Conservation (phyloP, 2,113 vertebrate species). For the Ophiodon elongatus region DNA sequence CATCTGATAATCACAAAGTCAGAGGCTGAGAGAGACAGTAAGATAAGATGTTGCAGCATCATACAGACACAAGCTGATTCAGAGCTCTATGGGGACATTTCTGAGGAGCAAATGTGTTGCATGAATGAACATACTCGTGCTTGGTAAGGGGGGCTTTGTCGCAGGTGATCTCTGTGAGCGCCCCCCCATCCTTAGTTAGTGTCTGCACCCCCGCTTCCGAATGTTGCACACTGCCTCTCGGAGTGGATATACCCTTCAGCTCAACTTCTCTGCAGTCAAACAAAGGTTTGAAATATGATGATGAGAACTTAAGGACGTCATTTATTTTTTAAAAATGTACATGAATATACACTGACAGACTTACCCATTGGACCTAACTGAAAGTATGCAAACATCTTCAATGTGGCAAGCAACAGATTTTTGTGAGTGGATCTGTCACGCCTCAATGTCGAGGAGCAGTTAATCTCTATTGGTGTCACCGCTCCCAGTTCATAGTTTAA, state of each 20-base stretch:
- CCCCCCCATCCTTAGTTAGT: slow-evolving; percentile 44
- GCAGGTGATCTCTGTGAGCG: slow-evolving; percentile 77
- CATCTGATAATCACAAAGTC: slow-evolving; percentile 27
- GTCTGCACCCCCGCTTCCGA: slow-evolving; percentile 50
- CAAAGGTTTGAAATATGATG: slow-evolving; percentile 4
- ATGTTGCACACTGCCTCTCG: slow-evolving; percentile 71
- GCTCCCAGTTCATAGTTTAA: neutral
- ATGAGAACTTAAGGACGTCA: neutral
- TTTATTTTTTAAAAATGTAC: no score
- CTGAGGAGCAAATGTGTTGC: neutral
- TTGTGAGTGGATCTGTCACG: neutral
- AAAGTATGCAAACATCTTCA: neutral
- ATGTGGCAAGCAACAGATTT: neutral
- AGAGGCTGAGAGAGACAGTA: neutral
- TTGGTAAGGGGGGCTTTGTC: slow-evolving; percentile 85
- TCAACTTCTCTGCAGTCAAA: slow-evolving; percentile 78
- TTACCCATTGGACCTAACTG: slow-evolving; percentile 62
- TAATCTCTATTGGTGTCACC: neutral
- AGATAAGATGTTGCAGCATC: slow-evolving; percentile 2
- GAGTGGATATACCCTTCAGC: slow-evolving; percentile 72
- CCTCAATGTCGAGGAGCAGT: neutral
- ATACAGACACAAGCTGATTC: neutral
- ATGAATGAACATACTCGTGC: slow-evolving; percentile 78
- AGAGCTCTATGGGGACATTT: neutral
- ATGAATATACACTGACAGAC: neutral